These are phyloP conservation scores for Percopsis transmontana DNA, from an alignment of 2,113 vertebrate species.

Conservation along the genomic window DNA sequence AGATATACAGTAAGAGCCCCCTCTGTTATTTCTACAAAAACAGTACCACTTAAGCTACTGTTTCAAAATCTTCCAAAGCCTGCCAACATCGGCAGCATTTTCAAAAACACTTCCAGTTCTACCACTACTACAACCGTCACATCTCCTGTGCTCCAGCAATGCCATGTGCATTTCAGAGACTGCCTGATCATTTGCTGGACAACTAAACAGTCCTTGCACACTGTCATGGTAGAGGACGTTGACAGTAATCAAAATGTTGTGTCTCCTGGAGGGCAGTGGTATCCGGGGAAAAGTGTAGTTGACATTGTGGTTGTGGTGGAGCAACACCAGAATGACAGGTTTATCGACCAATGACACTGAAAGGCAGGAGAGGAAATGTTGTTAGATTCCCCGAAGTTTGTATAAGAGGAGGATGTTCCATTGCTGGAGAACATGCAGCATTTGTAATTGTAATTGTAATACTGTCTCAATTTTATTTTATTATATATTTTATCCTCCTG, in stretches of 20 bases:
- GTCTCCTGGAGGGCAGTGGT: fast-evolving
- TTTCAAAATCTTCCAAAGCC: too few relatives aligned
- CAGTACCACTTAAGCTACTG: fast-evolving
- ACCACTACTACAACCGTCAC: fast-evolving
- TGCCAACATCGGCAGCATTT: fast-evolving
- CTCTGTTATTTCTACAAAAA: neutral
- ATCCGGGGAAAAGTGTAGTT: fast-evolving
- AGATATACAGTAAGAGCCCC: too few relatives aligned
- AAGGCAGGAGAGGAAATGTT: neutral
- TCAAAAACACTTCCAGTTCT: neutral
- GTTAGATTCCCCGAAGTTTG: neutral
- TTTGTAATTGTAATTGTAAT: too few relatives aligned
- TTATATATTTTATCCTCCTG: neutral
- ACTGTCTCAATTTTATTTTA: too few relatives aligned
- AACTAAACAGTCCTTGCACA: conserved; percentile 3
- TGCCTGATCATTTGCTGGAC: neutral
- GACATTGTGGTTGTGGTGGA: conserved; percentile 15
- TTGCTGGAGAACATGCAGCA: too few relatives aligned
- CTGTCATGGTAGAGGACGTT: conserved; percentile 54
- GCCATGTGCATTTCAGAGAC: fast-evolving
- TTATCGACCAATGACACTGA: conserved; percentile 24
- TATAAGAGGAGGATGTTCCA: neutral
- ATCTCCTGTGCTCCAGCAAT: neutral
- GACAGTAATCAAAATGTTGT: neutral
- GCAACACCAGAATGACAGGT: conserved; percentile 56